Conservation (phyloP, 2,888 invertebrate genomes). For the Mimumesa dahlbomi region DNA sequence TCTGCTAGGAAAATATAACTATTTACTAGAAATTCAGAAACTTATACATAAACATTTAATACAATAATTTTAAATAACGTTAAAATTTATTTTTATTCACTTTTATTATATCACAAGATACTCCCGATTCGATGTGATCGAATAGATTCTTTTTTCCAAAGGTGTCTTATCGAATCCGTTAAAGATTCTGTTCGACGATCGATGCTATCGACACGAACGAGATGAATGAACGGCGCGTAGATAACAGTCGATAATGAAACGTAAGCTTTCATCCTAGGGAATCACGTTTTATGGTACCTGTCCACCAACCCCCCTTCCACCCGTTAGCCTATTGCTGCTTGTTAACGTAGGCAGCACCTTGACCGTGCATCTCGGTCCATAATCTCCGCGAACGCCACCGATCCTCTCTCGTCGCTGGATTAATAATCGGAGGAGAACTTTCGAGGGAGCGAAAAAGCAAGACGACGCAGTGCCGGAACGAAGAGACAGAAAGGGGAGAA, state of each 20-base stretch:
- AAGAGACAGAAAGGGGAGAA: slow-evolving; percentile 11
- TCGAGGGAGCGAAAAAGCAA: slow-evolving; percentile 55
- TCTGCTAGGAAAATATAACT: too few relatives aligned
- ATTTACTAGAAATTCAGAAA: too few relatives aligned
- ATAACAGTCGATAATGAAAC: slow-evolving; percentile 33
- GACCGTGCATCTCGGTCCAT: slow-evolving; percentile 54
- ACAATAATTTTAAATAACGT: too few relatives aligned
- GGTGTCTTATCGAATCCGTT: background rate
- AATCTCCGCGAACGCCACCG: slow-evolving; percentile 61
- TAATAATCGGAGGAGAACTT: slow-evolving; percentile 61
- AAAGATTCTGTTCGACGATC: background rate
- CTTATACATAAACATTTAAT: too few relatives aligned
- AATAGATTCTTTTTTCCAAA: background rate
- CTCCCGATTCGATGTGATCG: too few relatives aligned
- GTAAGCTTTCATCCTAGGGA: slow-evolving; percentile 45
- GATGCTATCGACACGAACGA: background rate
- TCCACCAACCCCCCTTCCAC: slow-evolving; percentile 4
- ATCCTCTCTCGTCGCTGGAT: slow-evolving; percentile 60
- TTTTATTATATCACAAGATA: too few relatives aligned
- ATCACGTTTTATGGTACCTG: slow-evolving; percentile 41
- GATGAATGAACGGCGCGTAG: background rate
- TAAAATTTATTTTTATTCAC: too few relatives aligned
- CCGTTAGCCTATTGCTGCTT: slow-evolving; percentile 49
- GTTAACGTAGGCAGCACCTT: slow-evolving; percentile 66
- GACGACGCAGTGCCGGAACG: slow-evolving; percentile 31